Conservation (phyloP, 1,140 invertebrate genomes). For the Stegodyphus dumicola region DNA sequence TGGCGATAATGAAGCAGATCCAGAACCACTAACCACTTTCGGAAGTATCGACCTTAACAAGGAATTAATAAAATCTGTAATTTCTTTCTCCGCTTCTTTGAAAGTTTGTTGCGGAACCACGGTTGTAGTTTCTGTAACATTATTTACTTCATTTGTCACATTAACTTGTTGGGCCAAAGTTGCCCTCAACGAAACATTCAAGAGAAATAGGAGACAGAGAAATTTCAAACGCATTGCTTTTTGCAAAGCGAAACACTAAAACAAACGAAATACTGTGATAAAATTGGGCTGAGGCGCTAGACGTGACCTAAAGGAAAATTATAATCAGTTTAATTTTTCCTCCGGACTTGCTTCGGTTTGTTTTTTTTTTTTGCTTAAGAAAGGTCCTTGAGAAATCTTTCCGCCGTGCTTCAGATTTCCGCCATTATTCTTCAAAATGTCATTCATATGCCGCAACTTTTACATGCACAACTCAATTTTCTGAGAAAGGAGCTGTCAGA, state of each 20-base stretch:
- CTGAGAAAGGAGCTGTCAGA: too few relatives aligned
- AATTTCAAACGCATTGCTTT: background rate
- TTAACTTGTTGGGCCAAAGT: background rate
- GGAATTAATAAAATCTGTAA: constrained; percentile 38
- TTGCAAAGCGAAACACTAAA: too few relatives aligned
- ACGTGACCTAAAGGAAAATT: background rate
- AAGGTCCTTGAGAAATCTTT: background rate
- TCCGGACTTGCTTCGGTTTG: background rate
- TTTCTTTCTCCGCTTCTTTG: constrained; percentile 54
- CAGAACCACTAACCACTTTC: constrained; percentile 18
- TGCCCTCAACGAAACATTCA: background rate
- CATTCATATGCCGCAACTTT: background rate
- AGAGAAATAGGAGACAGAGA: background rate
- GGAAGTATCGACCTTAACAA: constrained; percentile 18
- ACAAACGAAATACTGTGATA: too few relatives aligned
- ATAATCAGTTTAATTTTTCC: background rate
- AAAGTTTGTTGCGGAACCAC: constrained; percentile 10
- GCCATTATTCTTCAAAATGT: background rate
- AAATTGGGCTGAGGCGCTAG: background rate
- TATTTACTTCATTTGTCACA: background rate
- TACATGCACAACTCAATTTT: too few relatives aligned
- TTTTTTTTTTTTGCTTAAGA: background rate
- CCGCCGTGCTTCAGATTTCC: background rate
- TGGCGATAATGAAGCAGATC: constrained; percentile 13
- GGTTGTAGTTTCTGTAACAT: background rate